Evolutionary conservation across 2,888 invertebrate species (phyloP).

Genomic region (Cancer borealis): DNA sequence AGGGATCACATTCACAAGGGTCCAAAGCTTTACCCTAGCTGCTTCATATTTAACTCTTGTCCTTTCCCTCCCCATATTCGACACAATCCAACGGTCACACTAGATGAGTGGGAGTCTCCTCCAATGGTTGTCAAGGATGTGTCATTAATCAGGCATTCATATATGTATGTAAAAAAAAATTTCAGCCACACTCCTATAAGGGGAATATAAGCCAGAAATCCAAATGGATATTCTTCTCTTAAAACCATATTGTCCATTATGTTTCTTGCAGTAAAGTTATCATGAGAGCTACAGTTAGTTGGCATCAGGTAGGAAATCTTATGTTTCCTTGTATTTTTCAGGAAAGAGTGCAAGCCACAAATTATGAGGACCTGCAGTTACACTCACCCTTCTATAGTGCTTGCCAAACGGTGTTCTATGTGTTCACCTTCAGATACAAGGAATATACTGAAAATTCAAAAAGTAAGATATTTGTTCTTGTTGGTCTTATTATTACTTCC

Average conservation of each 20-base stretch:
- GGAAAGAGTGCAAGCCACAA: conserved; percentile 82
- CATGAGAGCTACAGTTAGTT: neutral
- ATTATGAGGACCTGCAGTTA: conserved; percentile 84
- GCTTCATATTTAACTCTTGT: no score
- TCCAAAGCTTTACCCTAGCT: no score
- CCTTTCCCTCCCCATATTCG: no score
- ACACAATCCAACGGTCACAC: no score
- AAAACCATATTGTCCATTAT: neutral
- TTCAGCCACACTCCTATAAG: no score
- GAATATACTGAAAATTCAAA: conserved; percentile 89
- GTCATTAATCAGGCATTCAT: no score
- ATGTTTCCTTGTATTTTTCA: conserved; percentile 80
- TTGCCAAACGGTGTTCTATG: conserved; percentile 95
- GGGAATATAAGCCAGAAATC: no score
- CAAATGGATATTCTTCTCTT: neutral
- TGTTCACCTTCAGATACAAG: conserved; percentile 93
- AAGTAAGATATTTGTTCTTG: conserved; percentile 83
- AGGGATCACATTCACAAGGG: no score
- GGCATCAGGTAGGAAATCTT: neutral
- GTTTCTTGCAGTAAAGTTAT: neutral
- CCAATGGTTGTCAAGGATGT: no score
- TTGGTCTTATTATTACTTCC: neutral
- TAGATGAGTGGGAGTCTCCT: no score
- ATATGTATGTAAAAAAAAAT: no score
- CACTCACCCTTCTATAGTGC: conserved; percentile 95